These are phyloP conservation scores for Amphibalanus amphitrite DNA, from an alignment of 1,140 invertebrate genomes.

Conservation along the genomic window DNA sequence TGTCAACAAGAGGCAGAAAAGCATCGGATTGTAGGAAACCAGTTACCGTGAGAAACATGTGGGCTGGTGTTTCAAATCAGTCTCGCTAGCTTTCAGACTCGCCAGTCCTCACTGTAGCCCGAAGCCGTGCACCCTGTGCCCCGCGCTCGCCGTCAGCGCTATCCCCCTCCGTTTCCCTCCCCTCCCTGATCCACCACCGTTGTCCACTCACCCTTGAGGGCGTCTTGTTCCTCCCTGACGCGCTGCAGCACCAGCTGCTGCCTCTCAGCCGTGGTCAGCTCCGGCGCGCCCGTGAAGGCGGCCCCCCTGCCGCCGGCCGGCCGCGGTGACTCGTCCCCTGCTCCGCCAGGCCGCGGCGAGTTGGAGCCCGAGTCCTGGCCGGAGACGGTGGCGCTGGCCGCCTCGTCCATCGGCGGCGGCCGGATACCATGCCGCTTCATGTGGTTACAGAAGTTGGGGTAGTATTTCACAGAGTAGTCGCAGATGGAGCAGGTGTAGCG, in stretches of 20 bases:
- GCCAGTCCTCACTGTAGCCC: no score
- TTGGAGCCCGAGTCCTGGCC: neutral
- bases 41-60: no score
- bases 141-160: no score
- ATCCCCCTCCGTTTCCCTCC: no score
- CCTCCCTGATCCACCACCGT: no score
- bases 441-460: conserved; percentile 63
- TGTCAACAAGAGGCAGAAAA: neutral
- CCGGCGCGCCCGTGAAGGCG: conserved; percentile 21
- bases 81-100: no score
- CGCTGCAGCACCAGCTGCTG: conserved; percentile 25
- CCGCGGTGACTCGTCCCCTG: conserved; percentile 15
- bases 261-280: conserved; percentile 17
- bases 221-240: conserved; percentile 23
- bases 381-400: conserved; percentile 5
- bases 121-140: no score
- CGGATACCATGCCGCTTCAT: conserved; percentile 45
- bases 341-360: conserved; percentile 1
- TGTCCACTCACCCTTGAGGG: conserved; percentile 10
- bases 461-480: conserved; percentile 75
- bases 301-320: neutral
- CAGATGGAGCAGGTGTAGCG: conserved; percentile 65
- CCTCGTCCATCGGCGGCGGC: conserved; percentile 3
- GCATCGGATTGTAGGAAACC: no score
- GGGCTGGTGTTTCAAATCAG: no score